A percentile compares a stretch with the other conserved stretches of the same genome.
These are phyloP conservation scores for Xenops minutus DNA, from an alignment of 2,797 vertebrate genomes.

Conservation along the genomic window DNA sequence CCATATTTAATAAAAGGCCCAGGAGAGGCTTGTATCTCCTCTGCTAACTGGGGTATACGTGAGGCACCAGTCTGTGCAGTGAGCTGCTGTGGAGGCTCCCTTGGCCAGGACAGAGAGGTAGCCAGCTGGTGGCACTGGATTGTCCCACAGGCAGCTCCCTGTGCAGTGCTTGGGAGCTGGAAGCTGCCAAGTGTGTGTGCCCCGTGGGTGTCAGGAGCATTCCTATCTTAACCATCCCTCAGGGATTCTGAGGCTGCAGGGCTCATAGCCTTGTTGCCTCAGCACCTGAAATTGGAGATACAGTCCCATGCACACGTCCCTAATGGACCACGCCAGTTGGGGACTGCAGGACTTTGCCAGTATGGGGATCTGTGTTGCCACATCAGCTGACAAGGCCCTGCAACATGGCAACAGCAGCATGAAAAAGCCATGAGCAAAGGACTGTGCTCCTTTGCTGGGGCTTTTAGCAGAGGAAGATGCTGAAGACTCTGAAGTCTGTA, in stretches of 20 bases:
- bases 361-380: not conserved
- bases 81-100: not conserved
- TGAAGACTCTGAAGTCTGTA: not conserved
- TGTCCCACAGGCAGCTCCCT: not conserved
- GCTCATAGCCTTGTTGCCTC: not conserved
- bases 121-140: not conserved
- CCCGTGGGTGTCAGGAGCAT: not conserved
- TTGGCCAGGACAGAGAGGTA: not conserved
- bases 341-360: too few species aligned
- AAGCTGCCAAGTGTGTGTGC: not conserved
- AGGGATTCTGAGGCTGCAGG: not conserved
- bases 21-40: not conserved
- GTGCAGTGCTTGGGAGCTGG: not conserved
- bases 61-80: not conserved
- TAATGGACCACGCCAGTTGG: accelerated
- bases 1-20: not conserved
- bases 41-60: not conserved
- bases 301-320: accelerated
- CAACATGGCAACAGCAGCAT: accelerated
- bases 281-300: not conserved
- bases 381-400: not conserved
- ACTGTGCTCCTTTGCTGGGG: not conserved
- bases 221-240: not conserved
- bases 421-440: not conserved
- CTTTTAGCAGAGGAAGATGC: not conserved